Percentiles rank a stretch among this genome's conserved stretches.
Evolutionary conservation across 2,888 invertebrate genomes (phyloP).

Genomic region (Plebejus argus): DNA sequence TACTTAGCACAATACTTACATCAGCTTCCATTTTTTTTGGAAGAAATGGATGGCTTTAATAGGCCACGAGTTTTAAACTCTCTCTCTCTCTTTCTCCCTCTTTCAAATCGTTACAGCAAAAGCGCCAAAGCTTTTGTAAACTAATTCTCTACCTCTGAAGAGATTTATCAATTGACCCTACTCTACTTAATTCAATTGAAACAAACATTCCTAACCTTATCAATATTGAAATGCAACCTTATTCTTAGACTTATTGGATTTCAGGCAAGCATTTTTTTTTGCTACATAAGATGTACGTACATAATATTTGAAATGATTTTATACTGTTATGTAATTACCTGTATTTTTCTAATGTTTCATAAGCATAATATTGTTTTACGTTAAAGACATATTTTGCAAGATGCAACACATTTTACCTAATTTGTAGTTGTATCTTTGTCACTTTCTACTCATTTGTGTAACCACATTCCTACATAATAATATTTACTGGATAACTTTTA

Average conservation of each 20-base stretch:
- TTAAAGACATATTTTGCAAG: too few species aligned
- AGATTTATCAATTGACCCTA: slow-evolving; percentile 21
- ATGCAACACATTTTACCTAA: background rate
- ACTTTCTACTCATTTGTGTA: background rate
- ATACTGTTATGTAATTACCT: too few species aligned
- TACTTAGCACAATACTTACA: too few species aligned
- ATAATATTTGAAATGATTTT: too few species aligned
- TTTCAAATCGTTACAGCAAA: background rate
- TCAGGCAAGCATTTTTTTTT: background rate
- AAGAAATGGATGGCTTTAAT: too few species aligned
- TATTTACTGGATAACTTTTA: slow-evolving; percentile 52
- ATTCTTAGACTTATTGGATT: background rate
- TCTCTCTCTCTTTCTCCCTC: too few species aligned
- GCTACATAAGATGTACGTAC: too few species aligned
- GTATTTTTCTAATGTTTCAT: too few species aligned
- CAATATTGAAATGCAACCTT: slow-evolving; percentile 37
- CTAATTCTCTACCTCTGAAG: background rate
- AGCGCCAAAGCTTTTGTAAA: background rate
- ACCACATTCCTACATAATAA: background rate
- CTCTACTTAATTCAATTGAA: slow-evolving; percentile 37
- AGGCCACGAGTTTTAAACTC: too few species aligned
- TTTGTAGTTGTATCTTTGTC: background rate
- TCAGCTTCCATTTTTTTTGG: too few species aligned
- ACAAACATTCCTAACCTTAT: slow-evolving; percentile 34
- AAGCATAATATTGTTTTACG: too few species aligned